Percentiles rank a stretch among this genome's conserved stretches.
Conservation (phyloP, 2,113 vertebrate genomes). For the Hyaena hyaena region DNA sequence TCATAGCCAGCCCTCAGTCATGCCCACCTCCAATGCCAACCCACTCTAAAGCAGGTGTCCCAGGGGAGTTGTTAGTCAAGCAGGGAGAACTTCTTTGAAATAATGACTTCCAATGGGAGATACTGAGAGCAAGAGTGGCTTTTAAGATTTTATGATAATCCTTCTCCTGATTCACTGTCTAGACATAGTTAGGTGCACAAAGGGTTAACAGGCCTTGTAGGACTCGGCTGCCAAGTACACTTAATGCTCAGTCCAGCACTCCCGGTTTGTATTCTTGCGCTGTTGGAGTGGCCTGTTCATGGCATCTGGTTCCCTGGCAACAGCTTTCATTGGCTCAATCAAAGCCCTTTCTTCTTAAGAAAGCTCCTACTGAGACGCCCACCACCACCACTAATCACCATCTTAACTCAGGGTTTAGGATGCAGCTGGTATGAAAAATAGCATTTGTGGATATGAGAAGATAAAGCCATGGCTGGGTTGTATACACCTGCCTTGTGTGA, state of each 20-base stretch:
- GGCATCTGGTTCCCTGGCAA: constrained; percentile 92
- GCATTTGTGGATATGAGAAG: constrained; percentile 72
- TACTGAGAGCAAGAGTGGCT: not conserved
- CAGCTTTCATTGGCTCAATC: constrained; percentile 91
- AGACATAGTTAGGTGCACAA: constrained; percentile 64
- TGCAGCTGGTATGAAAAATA: constrained; percentile 88
- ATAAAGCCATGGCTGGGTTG: constrained; percentile 70
- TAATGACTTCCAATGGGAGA: not conserved
- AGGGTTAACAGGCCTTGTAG: constrained; percentile 82
- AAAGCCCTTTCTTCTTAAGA: constrained; percentile 90
- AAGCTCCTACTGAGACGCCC: constrained; percentile 88
- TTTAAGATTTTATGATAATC: not conserved
- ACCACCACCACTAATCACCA: constrained; percentile 89
- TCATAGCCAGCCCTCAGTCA: not conserved
- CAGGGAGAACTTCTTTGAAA: not conserved
- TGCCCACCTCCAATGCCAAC: not conserved
- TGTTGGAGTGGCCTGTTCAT: constrained; percentile 88
- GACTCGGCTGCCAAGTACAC: constrained; percentile 81
- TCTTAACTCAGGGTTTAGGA: constrained; percentile 85
- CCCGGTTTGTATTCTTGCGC: constrained; percentile 87
- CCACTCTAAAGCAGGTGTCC: too few relatives aligned
- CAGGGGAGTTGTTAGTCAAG: not conserved
- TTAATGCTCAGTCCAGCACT: constrained; percentile 84
- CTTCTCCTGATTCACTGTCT: not conserved
- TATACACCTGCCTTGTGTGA: constrained; percentile 79